These are phyloP conservation scores for Diadema setosum DNA, from an alignment of 35 echinoderm and acorn worm species.

Conservation along the genomic window DNA sequence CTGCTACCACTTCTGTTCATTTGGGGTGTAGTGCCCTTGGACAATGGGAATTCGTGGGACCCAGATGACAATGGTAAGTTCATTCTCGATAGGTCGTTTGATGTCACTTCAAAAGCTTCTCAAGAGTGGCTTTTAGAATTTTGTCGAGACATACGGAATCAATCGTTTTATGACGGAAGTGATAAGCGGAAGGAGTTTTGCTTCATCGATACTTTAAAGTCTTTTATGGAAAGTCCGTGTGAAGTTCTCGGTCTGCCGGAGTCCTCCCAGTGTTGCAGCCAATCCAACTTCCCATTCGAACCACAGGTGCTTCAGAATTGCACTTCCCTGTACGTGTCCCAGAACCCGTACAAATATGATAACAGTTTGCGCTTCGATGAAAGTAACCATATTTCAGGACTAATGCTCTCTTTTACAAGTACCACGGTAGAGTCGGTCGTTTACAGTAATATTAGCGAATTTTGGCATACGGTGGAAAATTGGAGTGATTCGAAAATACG, in stretches of 20 bases:
- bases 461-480: slow-evolving; percentile 41
- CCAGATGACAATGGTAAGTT: slow-evolving; percentile 46
- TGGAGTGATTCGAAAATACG: slow-evolving; percentile 42
- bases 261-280: slow-evolving; percentile 48
- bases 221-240: slow-evolving; percentile 20
- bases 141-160: slow-evolving; percentile 39
- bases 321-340: not conserved
- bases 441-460: slow-evolving; percentile 41
- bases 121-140: slow-evolving; percentile 63
- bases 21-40: slow-evolving; percentile 42
- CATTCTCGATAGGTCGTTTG: slow-evolving; percentile 38
- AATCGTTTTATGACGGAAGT: slow-evolving; percentile 27
- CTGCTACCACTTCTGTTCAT: not conserved
- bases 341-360: not conserved
- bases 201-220: slow-evolving; percentile 38
- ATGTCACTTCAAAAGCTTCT: not conserved
- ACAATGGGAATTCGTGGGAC: slow-evolving; percentile 62
- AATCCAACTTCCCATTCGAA: slow-evolving; percentile 24
- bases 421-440: not conserved
- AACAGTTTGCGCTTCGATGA: slow-evolving; percentile 21
- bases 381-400: slow-evolving; percentile 21
- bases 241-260: not conserved
- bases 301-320: slow-evolving; percentile 43
- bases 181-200: not conserved
- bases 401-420: slow-evolving; percentile 37